Evolutionary conservation across 2,797 vertebrate genomes (phyloP).

Genomic region (Nothura maculosa): DNA sequence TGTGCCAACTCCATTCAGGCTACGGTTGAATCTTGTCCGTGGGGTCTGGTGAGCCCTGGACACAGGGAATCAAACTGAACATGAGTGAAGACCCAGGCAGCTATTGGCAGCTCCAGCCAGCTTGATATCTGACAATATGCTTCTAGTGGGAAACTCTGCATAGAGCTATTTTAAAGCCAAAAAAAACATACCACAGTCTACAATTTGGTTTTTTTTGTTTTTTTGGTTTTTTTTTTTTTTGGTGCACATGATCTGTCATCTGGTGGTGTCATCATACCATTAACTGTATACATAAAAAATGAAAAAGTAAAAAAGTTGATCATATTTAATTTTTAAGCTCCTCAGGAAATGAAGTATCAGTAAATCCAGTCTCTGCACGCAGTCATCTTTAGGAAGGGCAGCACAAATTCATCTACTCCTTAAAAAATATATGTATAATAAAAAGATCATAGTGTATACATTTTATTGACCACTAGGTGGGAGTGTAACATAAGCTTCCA

Average conservation of each 20-base stretch:
- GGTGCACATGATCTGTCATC: neutral
- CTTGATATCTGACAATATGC: too few species aligned
- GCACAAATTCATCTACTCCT: neutral
- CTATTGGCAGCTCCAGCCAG: neutral
- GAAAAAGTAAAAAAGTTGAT: neutral
- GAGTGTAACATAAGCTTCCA: slow-evolving; percentile 65
- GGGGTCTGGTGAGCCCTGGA: neutral
- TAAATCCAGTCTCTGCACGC: neutral
- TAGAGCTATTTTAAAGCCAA: neutral
- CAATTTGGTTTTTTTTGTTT: too few species aligned
- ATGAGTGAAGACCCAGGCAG: neutral
- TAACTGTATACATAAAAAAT: neutral
- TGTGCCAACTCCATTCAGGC: neutral
- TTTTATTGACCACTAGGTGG: slow-evolving; percentile 70
- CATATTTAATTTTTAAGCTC: neutral
- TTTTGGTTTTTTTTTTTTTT: neutral
- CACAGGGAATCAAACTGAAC: neutral
- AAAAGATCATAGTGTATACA: neutral
- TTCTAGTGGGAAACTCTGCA: neutral
- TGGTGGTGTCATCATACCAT: neutral
- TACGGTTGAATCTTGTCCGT: neutral
- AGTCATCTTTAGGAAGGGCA: neutral
- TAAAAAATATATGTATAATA: neutral
- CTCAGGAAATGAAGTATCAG: neutral
- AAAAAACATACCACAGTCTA: neutral